A percentile compares a stretch with the other conserved stretches of the same genome.
Evolutionary conservation across 2,797 vertebrate species (phyloP).

Genomic region (Morelia viridis): DNA sequence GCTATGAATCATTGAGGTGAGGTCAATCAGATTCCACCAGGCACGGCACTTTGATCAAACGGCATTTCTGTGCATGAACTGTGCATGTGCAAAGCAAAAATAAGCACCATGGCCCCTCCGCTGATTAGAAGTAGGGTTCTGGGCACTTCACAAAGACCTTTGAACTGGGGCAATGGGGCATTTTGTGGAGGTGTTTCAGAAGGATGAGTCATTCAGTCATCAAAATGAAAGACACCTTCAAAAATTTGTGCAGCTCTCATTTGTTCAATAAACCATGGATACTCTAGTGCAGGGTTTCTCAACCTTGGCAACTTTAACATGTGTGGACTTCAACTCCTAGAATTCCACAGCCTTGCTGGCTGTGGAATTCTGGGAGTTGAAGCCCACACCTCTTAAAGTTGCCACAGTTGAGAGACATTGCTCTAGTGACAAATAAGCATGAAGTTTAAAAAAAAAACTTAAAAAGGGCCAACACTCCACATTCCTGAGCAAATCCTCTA

Average conservation of each 20-base stretch:
- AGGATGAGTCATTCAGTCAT: no score
- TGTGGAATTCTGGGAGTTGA: no score
- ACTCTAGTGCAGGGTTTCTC: no score
- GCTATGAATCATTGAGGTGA: neutral
- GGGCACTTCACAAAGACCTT: neutral
- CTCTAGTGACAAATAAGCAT: no score
- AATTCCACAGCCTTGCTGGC: no score
- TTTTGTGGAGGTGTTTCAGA: neutral
- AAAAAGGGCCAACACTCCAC: constrained; percentile 1
- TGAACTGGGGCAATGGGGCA: neutral
- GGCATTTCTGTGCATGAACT: neutral
- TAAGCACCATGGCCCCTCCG: neutral
- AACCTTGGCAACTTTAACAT: no score
- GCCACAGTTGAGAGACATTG: no score
- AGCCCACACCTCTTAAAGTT: no score
- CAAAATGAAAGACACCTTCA: no score
- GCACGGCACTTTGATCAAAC: neutral
- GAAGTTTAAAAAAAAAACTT: neutral
- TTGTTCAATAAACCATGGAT: no score
- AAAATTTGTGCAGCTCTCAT: no score
- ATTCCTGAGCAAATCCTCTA: constrained; percentile 26
- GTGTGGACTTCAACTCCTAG: no score
- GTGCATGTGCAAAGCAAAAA: neutral
- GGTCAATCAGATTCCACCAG: neutral
- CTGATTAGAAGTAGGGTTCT: neutral